Percentiles rank a stretch among this genome's conserved stretches.
phyloP scores from a whole-genome alignment of 2,113 vertebrate species.

The Takifugu bimaculatus region DNA sequence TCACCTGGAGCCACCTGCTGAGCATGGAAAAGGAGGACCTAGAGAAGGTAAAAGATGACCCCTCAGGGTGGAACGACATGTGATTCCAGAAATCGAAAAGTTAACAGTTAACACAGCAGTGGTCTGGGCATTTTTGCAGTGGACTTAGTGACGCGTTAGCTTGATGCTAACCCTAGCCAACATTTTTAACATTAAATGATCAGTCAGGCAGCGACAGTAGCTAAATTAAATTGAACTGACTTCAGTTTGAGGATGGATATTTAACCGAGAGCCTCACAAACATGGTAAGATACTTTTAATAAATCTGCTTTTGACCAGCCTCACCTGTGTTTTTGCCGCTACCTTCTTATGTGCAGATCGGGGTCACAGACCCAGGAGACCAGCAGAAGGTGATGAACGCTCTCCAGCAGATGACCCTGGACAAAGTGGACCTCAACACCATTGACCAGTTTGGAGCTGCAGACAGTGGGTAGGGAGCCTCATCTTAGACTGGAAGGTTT shows the following conservation, averaged over 20 bases:
- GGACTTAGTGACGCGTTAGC: no score
- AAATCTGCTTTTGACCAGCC: neutral
- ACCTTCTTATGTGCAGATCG: slow-evolving; percentile 73
- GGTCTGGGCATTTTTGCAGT: no score
- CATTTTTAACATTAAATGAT: no score
- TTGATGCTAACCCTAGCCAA: no score
- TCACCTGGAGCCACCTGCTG: slow-evolving; percentile 83
- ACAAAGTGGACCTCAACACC: slow-evolving; percentile 77
- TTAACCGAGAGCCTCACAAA: no score
- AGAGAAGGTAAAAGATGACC: slow-evolving; percentile 75
- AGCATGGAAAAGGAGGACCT: slow-evolving; percentile 85
- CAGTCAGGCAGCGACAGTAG: no score
- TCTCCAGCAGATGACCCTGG: slow-evolving; percentile 77
- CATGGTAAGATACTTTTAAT: no score
- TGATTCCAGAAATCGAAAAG: no score
- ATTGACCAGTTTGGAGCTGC: slow-evolving; percentile 70
- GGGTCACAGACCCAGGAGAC: slow-evolving; percentile 78
- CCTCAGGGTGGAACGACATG: no score
- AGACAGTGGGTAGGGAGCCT: slow-evolving; percentile 70
- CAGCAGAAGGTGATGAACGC: slow-evolving; percentile 81
- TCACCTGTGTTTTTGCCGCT: neutral
- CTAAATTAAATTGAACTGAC: no score
- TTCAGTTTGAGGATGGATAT: no score
- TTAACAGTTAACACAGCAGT: no score
- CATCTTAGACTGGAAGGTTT: neutral